A percentile compares a stretch with the other conserved stretches of the same genome.
phyloP scores from a whole-genome alignment of 2,888 invertebrate species.

The Acronicta alni region DNA sequence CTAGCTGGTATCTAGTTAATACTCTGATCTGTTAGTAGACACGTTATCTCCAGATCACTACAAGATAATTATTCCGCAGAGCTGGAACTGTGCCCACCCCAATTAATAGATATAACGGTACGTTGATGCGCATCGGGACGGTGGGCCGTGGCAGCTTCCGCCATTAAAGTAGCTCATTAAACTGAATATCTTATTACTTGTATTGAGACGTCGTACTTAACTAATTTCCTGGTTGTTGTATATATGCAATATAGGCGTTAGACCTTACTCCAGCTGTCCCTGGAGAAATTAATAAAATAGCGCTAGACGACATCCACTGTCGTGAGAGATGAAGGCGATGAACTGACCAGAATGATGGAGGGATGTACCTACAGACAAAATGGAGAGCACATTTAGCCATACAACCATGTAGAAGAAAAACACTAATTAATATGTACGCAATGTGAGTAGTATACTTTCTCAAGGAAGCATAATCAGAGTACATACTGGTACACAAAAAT shows the following conservation, averaged over 20 bases:
- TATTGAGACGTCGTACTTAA: conserved; percentile 16
- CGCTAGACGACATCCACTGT: too few species aligned
- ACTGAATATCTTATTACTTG: conserved; percentile 12
- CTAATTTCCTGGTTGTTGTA: conserved; percentile 28
- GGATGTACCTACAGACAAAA: too few species aligned
- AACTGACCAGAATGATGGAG: too few species aligned
- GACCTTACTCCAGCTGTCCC: background rate
- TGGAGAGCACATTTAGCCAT: too few species aligned
- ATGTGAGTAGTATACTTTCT: too few species aligned
- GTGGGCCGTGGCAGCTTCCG: conserved; percentile 36
- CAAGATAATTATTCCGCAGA: conserved; percentile 12
- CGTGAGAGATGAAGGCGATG: too few species aligned
- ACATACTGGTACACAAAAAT: too few species aligned
- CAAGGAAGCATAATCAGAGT: too few species aligned
- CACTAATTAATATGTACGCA: too few species aligned
- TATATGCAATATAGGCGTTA: background rate
- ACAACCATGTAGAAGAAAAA: too few species aligned
- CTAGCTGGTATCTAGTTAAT: background rate
- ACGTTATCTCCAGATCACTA: conserved; percentile 9
- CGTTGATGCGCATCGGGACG: conserved; percentile 11
- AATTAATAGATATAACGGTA: conserved; percentile 30
- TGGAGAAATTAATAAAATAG: conserved; percentile 18
- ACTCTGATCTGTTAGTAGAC: conserved; percentile 3
- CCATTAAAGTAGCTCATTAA: conserved; percentile 24
- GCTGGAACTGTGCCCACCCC: conserved; percentile 15